phyloP scores from a whole-genome alignment of 2,797 vertebrate genomes.

The Poeciliopsis gracilis region DNA sequence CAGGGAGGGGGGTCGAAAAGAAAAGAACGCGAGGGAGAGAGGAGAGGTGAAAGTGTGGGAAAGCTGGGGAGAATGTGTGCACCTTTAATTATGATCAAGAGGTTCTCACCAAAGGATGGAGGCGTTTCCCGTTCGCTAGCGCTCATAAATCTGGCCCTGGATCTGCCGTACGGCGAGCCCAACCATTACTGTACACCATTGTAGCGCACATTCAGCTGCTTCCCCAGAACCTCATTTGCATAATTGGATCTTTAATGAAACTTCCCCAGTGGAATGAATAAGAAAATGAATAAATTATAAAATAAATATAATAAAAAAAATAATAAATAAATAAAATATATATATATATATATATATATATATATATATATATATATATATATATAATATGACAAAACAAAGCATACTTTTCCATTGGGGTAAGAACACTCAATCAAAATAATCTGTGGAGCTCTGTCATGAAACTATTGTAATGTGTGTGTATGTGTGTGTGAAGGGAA shows the following conservation, averaged over 20 bases:
- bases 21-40: background rate
- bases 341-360: too few relatives aligned
- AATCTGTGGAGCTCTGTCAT: conserved; percentile 73
- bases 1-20: conserved; percentile 31
- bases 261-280: conserved; percentile 89
- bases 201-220: conserved; percentile 89
- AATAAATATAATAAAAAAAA: conserved; percentile 24
- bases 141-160: conserved; percentile 89
- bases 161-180: conserved; percentile 86
- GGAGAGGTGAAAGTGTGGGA: conserved; percentile 32
- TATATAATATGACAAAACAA: conserved; percentile 32
- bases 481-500: background rate
- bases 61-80: conserved; percentile 71
- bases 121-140: conserved; percentile 89
- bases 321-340: too few relatives aligned
- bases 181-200: conserved; percentile 91
- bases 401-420: conserved; percentile 11
- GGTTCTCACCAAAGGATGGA: conserved; percentile 89
- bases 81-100: conserved; percentile 98
- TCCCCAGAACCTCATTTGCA: conserved; percentile 92
- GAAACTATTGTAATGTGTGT: conserved; percentile 10
- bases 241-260: conserved; percentile 96
- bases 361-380: too few relatives aligned
- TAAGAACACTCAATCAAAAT: conserved; percentile 57
- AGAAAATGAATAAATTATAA: conserved; percentile 43